Evolutionary conservation across 2,888 invertebrate genomes (phyloP).

Genomic region (Aporophyla lueneburgensis): DNA sequence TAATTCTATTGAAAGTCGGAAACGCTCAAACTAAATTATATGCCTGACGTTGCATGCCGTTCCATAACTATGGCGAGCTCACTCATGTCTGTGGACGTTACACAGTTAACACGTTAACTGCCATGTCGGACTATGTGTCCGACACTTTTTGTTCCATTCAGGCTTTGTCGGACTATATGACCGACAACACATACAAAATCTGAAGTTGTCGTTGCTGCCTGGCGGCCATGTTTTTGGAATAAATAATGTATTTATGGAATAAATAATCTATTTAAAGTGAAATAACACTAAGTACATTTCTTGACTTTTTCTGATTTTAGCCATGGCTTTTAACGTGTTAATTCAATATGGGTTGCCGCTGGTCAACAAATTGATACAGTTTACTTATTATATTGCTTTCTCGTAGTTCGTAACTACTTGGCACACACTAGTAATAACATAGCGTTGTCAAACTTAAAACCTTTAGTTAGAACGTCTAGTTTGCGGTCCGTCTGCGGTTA

Average conservation of each 20-base stretch:
- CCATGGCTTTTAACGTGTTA: too few relatives aligned
- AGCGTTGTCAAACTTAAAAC: conserved; percentile 12
- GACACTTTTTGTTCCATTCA: too few relatives aligned
- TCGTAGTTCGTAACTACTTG: not conserved
- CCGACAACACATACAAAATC: too few relatives aligned
- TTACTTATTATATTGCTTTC: not conserved
- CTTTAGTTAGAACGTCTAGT: conserved; percentile 11
- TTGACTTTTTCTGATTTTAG: too few relatives aligned
- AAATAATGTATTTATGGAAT: too few relatives aligned
- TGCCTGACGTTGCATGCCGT: not conserved
- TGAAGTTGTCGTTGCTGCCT: too few relatives aligned
- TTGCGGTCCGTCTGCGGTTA: conserved; percentile 29
- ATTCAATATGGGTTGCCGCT: conserved; percentile 7
- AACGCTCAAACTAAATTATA: not conserved
- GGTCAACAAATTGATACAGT: conserved; percentile 10
- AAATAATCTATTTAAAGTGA: too few relatives aligned
- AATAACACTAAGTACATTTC: too few relatives aligned
- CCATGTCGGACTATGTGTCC: too few relatives aligned
- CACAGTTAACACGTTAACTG: too few relatives aligned
- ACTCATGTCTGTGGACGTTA: not conserved
- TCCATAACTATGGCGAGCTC: not conserved
- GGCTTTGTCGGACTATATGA: too few relatives aligned
- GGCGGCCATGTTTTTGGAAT: too few relatives aligned
- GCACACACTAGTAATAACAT: not conserved
- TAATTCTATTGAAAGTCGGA: not conserved